A percentile compares a stretch with the other conserved stretches of the same genome.
phyloP scores from a whole-genome alignment of 2,888 invertebrate species.

The Tanypteryx hageni region DNA sequence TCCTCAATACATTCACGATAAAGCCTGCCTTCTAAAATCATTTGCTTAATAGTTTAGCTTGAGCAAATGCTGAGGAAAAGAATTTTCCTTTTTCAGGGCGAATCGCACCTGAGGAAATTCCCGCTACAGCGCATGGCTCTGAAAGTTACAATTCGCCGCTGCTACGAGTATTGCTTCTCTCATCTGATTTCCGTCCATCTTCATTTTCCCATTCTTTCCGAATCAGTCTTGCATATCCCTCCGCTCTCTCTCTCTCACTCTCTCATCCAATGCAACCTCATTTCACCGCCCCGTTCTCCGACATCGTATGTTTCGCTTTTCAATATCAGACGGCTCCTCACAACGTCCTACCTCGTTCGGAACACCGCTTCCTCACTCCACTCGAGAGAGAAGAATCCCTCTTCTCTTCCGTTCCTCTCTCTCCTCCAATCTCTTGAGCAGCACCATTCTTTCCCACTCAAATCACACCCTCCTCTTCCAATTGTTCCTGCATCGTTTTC shows the following conservation, averaged over 20 bases:
- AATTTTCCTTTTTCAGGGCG: no score
- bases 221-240: constrained; percentile 4
- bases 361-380: neutral
- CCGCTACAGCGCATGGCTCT: no score
- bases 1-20: no score
- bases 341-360: neutral
- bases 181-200: constrained; percentile 30
- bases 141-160: no score
- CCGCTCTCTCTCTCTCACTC: no score
- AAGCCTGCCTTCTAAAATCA: no score
- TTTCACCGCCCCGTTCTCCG: neutral
- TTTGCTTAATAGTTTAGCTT: no score
- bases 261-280: constrained; percentile 39
- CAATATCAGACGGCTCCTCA: constrained; percentile 9
- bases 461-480: neutral
- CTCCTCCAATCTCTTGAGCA: neutral
- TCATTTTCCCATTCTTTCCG: neutral
- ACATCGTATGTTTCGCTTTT: constrained; percentile 34
- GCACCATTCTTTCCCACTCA: neutral
- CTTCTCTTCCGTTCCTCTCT: neutral
- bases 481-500: neutral
- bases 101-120: no score
- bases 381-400: neutral
- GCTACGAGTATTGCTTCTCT: neutral
- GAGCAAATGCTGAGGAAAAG: no score